These are phyloP conservation scores for Tachuris rubrigastra DNA, from an alignment of 2,113 vertebrate species.

Conservation along the genomic window DNA sequence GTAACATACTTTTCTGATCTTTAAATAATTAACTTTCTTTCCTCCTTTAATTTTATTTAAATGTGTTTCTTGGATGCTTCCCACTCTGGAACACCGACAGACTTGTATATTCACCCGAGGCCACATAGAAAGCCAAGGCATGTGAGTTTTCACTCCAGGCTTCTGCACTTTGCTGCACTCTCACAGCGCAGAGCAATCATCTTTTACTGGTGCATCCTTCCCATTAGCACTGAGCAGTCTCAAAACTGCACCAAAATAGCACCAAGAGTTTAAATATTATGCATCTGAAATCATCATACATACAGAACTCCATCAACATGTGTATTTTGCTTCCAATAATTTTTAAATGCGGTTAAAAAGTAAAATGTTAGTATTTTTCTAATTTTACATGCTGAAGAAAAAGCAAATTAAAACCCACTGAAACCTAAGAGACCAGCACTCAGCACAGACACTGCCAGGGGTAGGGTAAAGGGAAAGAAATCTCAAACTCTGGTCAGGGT, in stretches of 20 bases:
- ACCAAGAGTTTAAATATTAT: background rate
- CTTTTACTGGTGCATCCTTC: background rate
- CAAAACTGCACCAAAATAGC: background rate
- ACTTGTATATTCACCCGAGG: background rate
- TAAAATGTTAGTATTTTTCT: background rate
- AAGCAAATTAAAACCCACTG: background rate
- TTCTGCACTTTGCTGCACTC: background rate
- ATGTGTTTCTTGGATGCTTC: background rate
- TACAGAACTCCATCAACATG: background rate
- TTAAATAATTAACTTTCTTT: slow-evolving; percentile 19
- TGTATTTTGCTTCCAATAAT: background rate
- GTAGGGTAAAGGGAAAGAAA: background rate
- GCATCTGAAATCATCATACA: background rate
- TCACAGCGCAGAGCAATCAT: background rate
- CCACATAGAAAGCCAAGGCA: background rate
- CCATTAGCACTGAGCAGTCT: background rate
- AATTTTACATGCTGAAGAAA: background rate
- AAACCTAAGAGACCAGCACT: background rate
- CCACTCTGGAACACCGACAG: background rate
- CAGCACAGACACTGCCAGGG: background rate
- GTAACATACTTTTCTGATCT: background rate
- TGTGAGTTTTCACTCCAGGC: background rate
- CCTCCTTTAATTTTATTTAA: background rate
- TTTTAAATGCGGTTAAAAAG: background rate
- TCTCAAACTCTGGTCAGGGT: background rate